Base-by-base conservation (phyloP, 2,888 invertebrate genomes). In the Steinernema hermaphroditum region DNA sequence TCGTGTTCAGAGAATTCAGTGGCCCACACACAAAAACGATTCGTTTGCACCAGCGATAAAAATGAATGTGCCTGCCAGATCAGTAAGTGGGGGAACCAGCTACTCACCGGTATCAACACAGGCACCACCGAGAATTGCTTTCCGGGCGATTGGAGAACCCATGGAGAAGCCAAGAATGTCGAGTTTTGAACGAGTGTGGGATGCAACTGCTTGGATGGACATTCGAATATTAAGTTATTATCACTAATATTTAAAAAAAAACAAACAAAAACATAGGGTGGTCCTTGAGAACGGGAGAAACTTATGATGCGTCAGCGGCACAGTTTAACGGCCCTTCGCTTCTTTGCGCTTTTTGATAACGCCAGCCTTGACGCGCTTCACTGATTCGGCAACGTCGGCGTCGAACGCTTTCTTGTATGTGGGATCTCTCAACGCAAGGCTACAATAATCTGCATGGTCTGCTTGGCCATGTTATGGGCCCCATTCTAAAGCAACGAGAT, bases 111-210 rank as follows among this genome's bases (percentile, higher is more conserved):
- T 85, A 50, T 82, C 81, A 9, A 77, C 83, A 77, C 78, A 85
- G 49, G 73, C 77, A 75, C 77, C 79, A n/a, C 73, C 80, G 74
- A 54, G 77, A 43, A 74, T n/a, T 4, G 81, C 82, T 72, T 85
- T 84, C 68, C 83, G 71, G 1, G 83, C 78, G 71, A 85, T 76
- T 2, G 84, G 85, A 9, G 82, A 81, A 2, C 85, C 85, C 78
- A 85, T 78, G 8, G 85, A 85, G 69, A 82, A 83, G 29, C 78
- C 84, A 43, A 85, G 78, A n/a, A 85, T 78, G 72, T 85, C 83
- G 37, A 85, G 82, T 69, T 82, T 79, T 22, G 78, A 75, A 29
- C 75, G 62, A 0, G 85, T 84, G 76, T 80, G 85, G 6, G 80
- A 80, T 32, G 81, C 79, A 2, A 83, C 83, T 27, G 82, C 77